Base-by-base conservation (phyloP, 1,140 invertebrate genomes). In the Pogonomyrmex barbatus region DNA sequence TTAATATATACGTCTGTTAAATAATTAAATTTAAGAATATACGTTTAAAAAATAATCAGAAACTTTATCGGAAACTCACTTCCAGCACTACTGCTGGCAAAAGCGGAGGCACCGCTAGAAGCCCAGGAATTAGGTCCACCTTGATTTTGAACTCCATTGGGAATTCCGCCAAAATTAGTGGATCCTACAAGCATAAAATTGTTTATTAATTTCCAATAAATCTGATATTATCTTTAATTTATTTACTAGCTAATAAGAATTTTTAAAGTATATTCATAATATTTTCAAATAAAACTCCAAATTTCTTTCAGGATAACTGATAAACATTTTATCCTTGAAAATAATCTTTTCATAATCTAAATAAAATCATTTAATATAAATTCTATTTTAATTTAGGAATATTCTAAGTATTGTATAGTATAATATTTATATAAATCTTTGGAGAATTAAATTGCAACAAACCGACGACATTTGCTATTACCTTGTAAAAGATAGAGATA, bases 71-170 rank as follows among this genome's bases (percentile, higher is more conserved):
- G 6, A 63, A 36, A 89, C 65, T 75, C 56, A 89, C 88, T 89
- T 68, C 42, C 54, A 0, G 88, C 58, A 39, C 9, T 89, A 50
- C 87, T 87, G 24, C 77, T 78, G 0, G 88, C 77, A 54, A 63
- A 86, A 24, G 87, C 88, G 24, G 84, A 87, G 2, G 88, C 88
- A 14, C 85, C 67, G 33, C 73, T 89, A 9, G 88, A 86, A 50
- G 87, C 14, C 70, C 87, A 88, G 0, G 82, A 10, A 65, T 84
- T 54, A 36, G 47, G 45, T 70, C 56, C 75, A 6, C 24, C 82
- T 45, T 75, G 70, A 45, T 83, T 85, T 10, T 39, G 82, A 0
- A 70, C 47, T 4, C 52, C 84, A 14, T 54, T 65, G 1, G 87
- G 76, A n/a, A 70, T 83, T 87, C 71, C 58, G 1, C 62, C 83